Base-by-base conservation (phyloP, 2,113 vertebrate species). In the Chionis minor region DNA sequence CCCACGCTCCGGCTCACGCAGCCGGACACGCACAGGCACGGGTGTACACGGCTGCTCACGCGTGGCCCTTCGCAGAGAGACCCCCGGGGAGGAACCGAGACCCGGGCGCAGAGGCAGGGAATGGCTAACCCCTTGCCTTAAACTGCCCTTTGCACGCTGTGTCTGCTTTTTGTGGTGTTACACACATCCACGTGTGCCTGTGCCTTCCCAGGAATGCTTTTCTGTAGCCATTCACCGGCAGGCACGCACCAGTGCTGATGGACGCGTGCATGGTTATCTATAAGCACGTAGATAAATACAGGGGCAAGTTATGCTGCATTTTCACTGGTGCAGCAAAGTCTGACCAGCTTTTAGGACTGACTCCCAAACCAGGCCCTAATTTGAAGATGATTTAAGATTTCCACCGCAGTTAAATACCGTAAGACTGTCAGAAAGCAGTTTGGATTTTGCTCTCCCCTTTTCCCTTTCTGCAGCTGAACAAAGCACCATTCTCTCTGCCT, bases 211-310 rank as follows among this genome's bases (percentile, higher is more conserved):
- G 78, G 54, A 23, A 7, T 1, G 30, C 1, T 44, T 3, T 47
- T 40, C 2, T 5, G 2, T 1, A 4, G 7, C 0, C 0, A 7
- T 8, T 6, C 42, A 3, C 2, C 32, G 45, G 24, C 40, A 79
- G 45, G 12, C 10, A 4, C 2, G 19, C 61, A n/a, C 19, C 30
- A 0, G n/a, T 5, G 40, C 42, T 15, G 61, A 24, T 12, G 42
- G 22, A 24, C 1, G 0, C 8, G 1, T 4, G 6, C 4, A 0
- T 2, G 42, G 22, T 10, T 12, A 27, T 23, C 27, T 19, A 16
- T 3, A 16, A 7, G 4, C 9, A 6, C 3, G 0, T 9, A 1
- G 0, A 4, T 0, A n/a, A 44, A 33, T 4, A 17, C 0, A 20
- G 26, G 55, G 42, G 8, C 2, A 7, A 66, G 14, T 20, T 33